Conservation (phyloP, 2,888 invertebrate species). For the Bursaphelenchus okinawaensis region DNA sequence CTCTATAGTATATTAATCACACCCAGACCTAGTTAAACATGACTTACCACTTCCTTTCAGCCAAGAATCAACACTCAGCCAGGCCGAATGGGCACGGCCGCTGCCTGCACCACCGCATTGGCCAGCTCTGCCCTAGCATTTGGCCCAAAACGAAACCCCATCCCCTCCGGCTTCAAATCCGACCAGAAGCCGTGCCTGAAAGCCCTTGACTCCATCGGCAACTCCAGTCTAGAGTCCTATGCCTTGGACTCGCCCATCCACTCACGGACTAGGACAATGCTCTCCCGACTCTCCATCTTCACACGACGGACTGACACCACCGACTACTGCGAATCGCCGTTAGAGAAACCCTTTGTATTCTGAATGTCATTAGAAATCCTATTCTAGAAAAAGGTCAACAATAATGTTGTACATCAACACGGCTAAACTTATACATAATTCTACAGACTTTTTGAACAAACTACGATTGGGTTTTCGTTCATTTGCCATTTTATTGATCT, state of each 20-base stretch:
- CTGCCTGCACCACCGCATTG: background rate
- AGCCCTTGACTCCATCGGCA: background rate
- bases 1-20: too few species aligned
- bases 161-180: background rate
- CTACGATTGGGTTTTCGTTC: too few species aligned
- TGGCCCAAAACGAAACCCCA: background rate
- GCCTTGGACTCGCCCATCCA: slow-evolving; percentile 7
- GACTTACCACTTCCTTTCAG: background rate
- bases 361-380: background rate
- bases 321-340: background rate
- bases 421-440: too few species aligned
- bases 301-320: background rate
- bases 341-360: background rate
- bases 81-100: background rate
- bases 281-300: slow-evolving; percentile 6
- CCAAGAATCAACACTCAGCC: background rate
- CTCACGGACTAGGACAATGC: background rate
- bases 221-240: background rate
- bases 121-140: slow-evolving; percentile 7
- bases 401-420: too few species aligned
- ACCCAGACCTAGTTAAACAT: too few species aligned
- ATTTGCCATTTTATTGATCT: background rate
- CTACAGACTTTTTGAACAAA: too few species aligned
- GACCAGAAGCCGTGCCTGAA: background rate
- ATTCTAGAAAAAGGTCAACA: too few species aligned